phyloP scores from a whole-genome alignment of 2,113 vertebrate species.

The Chascanopsetta lugubris region DNA sequence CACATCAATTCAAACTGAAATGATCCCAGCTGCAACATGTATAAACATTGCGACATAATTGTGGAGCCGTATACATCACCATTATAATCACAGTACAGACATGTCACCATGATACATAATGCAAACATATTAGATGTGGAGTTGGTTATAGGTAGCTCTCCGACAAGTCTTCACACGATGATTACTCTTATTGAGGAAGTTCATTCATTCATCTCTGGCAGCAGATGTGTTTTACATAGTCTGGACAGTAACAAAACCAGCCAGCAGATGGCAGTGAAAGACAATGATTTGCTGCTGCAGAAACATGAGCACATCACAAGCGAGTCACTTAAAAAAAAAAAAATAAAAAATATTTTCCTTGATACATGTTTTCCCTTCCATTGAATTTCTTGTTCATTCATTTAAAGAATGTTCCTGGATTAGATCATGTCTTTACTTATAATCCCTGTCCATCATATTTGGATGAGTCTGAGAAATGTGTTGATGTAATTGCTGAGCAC shows the following conservation, averaged over 20 bases:
- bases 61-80: too few species aligned
- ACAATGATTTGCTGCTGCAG: conserved; percentile 30
- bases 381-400: background rate
- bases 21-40: background rate
- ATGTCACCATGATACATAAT: too few species aligned
- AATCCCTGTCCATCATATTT: too few species aligned
- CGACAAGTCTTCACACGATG: background rate
- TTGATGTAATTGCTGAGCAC: too few species aligned
- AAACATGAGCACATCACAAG: background rate
- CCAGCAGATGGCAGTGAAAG: conserved; percentile 78
- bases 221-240: background rate
- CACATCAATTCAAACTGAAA: background rate
- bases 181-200: background rate
- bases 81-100: too few species aligned
- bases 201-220: background rate
- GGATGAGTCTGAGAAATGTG: too few species aligned
- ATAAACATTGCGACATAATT: too few species aligned
- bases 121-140: too few species aligned
- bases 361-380: background rate
- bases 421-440: too few species aligned
- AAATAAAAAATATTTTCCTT: too few species aligned
- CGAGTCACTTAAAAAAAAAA: conserved; percentile 23
- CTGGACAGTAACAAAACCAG: background rate
- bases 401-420: too few species aligned
- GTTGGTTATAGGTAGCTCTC: background rate